Evolutionary conservation across 1,140 invertebrate species (phyloP).

Genomic region (Aphelinus certus): DNA sequence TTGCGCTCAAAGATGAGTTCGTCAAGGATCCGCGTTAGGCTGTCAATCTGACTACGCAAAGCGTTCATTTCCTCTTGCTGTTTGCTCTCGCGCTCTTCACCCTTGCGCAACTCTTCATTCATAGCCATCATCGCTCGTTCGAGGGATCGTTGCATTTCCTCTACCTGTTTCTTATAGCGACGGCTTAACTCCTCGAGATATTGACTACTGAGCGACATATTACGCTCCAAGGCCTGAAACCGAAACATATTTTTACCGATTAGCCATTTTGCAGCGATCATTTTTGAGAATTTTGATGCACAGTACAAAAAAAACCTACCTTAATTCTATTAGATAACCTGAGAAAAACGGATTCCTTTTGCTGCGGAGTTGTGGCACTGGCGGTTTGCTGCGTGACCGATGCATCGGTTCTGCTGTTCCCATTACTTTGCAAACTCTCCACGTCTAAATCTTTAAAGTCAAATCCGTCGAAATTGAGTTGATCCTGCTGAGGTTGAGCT

Average conservation of each 20-base stretch:
- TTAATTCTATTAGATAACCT: constrained; percentile 95
- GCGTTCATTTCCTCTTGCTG: constrained; percentile 71
- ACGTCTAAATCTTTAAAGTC: constrained; percentile 64
- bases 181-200: constrained; percentile 95
- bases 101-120: constrained; percentile 77
- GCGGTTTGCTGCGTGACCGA: constrained; percentile 48
- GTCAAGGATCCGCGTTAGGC: constrained; percentile 68
- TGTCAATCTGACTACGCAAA: constrained; percentile 71
- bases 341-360: constrained; percentile 95
- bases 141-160: constrained; percentile 89
- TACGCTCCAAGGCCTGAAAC: constrained; percentile 87
- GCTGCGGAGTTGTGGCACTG: constrained; percentile 62
- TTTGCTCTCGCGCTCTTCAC: constrained; percentile 75
- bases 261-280: neutral
- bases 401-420: constrained; percentile 45
- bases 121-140: constrained; percentile 82
- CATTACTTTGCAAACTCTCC: constrained; percentile 51
- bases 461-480: constrained; percentile 62
- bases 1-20: constrained; percentile 72
- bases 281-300: no score
- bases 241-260: neutral
- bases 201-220: constrained; percentile 94
- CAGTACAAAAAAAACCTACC: constrained; percentile 62
- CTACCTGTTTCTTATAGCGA: constrained; percentile 94
- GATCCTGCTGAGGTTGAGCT: constrained; percentile 52